phyloP scores from a whole-genome alignment of 1,140 invertebrate species.

The Ceratina japonica region DNA sequence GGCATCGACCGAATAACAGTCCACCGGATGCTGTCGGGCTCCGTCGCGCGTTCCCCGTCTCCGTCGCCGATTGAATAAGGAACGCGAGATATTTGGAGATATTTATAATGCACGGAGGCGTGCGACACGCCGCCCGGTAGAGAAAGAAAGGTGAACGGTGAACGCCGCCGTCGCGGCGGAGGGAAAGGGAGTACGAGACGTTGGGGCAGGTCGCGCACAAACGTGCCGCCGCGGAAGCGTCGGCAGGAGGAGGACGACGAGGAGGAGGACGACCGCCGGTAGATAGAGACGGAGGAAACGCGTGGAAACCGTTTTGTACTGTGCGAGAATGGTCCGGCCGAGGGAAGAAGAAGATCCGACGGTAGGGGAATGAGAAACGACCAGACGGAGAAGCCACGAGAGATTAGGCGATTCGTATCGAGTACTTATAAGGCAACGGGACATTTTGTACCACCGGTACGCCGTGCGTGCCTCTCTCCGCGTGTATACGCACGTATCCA shows the following conservation, averaged over 20 bases:
- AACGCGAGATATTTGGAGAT: slow-evolving; percentile 56
- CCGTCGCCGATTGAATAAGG: slow-evolving; percentile 38
- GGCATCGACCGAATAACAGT: slow-evolving; percentile 53
- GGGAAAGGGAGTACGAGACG: slow-evolving; percentile 31
- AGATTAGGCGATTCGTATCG: slow-evolving; percentile 46
- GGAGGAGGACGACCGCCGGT: neutral
- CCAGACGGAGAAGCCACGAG: slow-evolving; percentile 17
- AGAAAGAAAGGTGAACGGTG: slow-evolving; percentile 16
- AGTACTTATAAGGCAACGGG: slow-evolving; percentile 25
- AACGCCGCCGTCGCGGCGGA: neutral
- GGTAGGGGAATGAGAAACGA: neutral
- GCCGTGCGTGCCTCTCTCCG: neutral
- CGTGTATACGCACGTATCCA: neutral
- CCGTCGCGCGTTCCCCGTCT: neutral
- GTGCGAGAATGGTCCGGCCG: neutral
- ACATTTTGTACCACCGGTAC: slow-evolving; percentile 3
- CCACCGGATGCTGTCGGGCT: neutral
- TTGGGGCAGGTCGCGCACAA: slow-evolving; percentile 51
- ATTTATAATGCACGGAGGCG: slow-evolving; percentile 58
- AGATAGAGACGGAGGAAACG: slow-evolving; percentile 28
- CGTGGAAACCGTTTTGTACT: slow-evolving; percentile 14
- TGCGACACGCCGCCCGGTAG: slow-evolving; percentile 8
- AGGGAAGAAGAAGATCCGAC: no score
- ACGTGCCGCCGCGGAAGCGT: slow-evolving; percentile 47
- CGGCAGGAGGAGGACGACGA: neutral